A percentile compares a stretch with the other conserved stretches of the same genome.
Evolutionary conservation across 2,113 vertebrate species (phyloP).

Genomic region (Phalacrocorax pelagicus): DNA sequence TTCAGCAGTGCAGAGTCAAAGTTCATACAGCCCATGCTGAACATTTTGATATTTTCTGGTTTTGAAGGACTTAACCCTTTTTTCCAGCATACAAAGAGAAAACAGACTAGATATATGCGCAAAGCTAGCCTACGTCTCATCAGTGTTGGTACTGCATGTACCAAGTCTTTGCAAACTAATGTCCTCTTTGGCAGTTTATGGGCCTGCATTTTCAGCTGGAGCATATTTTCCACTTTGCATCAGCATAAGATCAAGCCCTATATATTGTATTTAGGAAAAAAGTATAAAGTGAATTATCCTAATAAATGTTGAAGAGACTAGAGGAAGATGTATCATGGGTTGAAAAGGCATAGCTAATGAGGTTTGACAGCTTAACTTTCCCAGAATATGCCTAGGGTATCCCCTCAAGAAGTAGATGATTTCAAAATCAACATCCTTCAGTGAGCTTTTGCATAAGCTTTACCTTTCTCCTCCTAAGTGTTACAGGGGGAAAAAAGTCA

Average conservation of each 20-base stretch:
- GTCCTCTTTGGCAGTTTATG: neutral
- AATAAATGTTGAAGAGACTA: slow-evolving; percentile 31
- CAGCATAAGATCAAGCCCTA: neutral
- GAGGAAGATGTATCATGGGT: slow-evolving; percentile 5
- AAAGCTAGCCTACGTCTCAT: neutral
- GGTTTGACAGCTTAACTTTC: slow-evolving; percentile 55
- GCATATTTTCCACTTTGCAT: neutral
- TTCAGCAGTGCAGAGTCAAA: neutral
- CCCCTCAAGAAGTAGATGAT: slow-evolving; percentile 58
- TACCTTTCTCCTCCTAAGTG: slow-evolving; percentile 41
- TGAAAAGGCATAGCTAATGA: slow-evolving; percentile 51
- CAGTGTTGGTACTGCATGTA: neutral
- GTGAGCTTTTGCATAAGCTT: slow-evolving; percentile 28
- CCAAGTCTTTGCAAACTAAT: neutral
- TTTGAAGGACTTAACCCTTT: neutral
- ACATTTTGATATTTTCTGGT: neutral
- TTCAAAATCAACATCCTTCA: slow-evolving; percentile 44
- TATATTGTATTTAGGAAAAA: slow-evolving; percentile 37
- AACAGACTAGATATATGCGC: neutral
- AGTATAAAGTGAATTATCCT: slow-evolving; percentile 3
- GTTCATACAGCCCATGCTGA: neutral
- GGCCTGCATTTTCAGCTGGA: neutral
- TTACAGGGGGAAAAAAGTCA: slow-evolving; percentile 30
- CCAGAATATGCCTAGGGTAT: slow-evolving; percentile 42
- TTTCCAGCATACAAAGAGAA: neutral